These are phyloP conservation scores for Oeneis ivallda DNA, from an alignment of 2,888 invertebrate genomes.

Conservation along the genomic window DNA sequence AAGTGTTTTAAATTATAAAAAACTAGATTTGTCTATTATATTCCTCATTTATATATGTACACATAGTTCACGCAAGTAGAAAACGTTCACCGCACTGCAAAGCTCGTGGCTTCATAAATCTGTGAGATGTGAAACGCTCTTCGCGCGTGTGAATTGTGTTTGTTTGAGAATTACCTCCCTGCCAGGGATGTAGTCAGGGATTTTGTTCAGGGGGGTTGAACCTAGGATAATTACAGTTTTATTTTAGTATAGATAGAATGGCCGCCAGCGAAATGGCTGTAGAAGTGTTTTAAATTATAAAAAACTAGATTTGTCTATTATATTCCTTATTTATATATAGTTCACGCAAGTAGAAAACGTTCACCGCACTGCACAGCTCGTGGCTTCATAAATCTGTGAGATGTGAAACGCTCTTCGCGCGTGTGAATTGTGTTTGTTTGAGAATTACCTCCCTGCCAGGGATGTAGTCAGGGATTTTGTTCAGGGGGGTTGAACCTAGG, in stretches of 20 bases:
- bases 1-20: background rate
- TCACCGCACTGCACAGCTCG: background rate
- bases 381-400: conserved; percentile 2
- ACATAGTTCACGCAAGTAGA: conserved; percentile 1
- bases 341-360: conserved; percentile 1
- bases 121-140: background rate
- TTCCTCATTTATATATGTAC: background rate
- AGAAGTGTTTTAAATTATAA: too few species aligned
- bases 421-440: conserved; percentile 5
- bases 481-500: too few species aligned
- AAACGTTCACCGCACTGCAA: background rate
- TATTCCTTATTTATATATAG: background rate
- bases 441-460: background rate
- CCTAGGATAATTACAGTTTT: too few species aligned
- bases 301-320: too few species aligned
- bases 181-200: background rate
- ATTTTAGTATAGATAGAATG: too few species aligned
- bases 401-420: background rate
- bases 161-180: background rate
- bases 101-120: conserved; percentile 1
- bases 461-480: too few species aligned
- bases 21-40: background rate
- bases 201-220: too few species aligned
- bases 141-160: conserved; percentile 4
- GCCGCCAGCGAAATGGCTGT: too few species aligned